These are phyloP conservation scores for Dysdera silvatica DNA, from an alignment of 1,140 invertebrate species.

Conservation along the genomic window DNA sequence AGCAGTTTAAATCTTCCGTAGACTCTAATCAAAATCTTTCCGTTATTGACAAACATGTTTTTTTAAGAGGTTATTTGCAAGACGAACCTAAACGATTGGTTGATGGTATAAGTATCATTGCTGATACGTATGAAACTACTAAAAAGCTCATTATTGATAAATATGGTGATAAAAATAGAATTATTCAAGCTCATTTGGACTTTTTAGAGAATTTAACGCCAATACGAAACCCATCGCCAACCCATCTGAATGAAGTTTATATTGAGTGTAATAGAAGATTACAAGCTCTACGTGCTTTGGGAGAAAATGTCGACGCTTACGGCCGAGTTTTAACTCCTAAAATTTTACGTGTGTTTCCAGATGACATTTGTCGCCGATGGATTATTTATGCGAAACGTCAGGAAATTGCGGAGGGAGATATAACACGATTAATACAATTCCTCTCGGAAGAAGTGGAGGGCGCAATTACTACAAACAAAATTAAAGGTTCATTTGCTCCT, in stretches of 20 bases:
- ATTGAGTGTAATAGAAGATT: not conserved
- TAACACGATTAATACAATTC: conserved; percentile 1
- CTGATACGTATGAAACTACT: no score
- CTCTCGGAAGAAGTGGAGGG: not conserved
- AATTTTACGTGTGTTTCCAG: conserved; percentile 1
- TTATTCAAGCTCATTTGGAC: no score
- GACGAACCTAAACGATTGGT: no score
- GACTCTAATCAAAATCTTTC: no score
- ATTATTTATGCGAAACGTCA: not conserved
- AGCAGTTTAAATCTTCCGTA: no score
- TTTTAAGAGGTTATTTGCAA: no score
- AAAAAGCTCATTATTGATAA: no score
- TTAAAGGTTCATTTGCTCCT: not conserved
- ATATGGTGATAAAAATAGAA: no score
- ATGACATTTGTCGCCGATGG: not conserved
- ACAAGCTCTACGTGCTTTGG: not conserved
- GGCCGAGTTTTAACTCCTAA: not conserved
- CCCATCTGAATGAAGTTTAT: not conserved
- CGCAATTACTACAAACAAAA: not conserved
- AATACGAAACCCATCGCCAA: not conserved
- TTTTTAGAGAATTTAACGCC: no score
- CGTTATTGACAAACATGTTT: no score
- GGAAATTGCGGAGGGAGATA: not conserved
- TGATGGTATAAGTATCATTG: no score
- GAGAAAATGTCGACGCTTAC: not conserved